A percentile compares a stretch with the other conserved stretches of the same genome.
These are phyloP conservation scores for Todiramphus saurophagus DNA, from an alignment of 2,113 vertebrate species.

Conservation along the genomic window DNA sequence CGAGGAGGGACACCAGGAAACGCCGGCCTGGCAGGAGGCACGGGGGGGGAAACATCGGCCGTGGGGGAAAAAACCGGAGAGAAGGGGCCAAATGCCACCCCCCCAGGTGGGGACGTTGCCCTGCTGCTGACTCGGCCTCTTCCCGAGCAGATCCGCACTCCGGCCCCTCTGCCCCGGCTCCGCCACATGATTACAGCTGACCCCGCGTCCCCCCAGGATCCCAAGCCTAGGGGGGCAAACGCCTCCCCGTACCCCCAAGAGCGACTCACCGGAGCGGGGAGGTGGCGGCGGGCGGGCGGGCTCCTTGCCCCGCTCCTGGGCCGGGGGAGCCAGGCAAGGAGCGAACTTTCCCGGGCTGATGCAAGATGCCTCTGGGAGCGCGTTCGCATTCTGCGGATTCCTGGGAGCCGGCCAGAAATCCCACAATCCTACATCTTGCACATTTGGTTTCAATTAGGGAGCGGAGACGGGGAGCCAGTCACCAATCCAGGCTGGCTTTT, in stretches of 20 bases:
- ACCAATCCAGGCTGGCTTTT: slow-evolving; percentile 77
- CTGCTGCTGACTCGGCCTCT: not conserved
- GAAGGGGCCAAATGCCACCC: not conserved
- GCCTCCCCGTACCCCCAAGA: accelerated
- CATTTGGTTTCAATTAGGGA: slow-evolving; percentile 94
- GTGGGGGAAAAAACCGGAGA: accelerated
- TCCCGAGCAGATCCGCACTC: accelerated
- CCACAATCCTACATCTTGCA: slow-evolving; percentile 89
- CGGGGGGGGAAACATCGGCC: accelerated
- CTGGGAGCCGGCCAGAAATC: slow-evolving; percentile 84
- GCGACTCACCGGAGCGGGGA: not conserved
- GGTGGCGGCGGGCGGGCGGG: not conserved
- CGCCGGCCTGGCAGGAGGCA: not conserved
- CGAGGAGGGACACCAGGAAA: not conserved
- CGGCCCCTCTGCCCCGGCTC: accelerated
- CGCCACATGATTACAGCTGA: accelerated
- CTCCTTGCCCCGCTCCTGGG: slow-evolving; percentile 36
- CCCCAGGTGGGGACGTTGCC: accelerated
- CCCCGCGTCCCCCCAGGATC: accelerated
- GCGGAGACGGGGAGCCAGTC: slow-evolving; percentile 69
- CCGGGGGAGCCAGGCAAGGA: slow-evolving; percentile 63
- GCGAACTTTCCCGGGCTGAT: slow-evolving; percentile 80
- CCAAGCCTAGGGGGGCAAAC: accelerated
- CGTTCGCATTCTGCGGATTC: slow-evolving; percentile 84
- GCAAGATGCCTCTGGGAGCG: slow-evolving; percentile 83